These are phyloP conservation scores for Drosophila guanche DNA, from an alignment of 1,140 invertebrate species.

Conservation along the genomic window DNA sequence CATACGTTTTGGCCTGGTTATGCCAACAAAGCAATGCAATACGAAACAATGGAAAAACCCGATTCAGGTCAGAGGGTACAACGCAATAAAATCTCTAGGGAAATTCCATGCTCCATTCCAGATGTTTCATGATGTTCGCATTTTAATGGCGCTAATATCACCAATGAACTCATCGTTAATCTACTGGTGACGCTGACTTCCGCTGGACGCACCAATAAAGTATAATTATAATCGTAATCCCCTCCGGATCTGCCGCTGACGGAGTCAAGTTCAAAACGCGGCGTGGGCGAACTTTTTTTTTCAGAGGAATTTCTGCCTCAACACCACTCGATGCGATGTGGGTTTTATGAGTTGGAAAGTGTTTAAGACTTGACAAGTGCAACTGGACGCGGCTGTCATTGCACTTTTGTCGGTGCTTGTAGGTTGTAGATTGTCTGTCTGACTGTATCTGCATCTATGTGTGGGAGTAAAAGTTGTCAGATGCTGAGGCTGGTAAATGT, in stretches of 20 bases:
- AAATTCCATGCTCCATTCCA: constrained; percentile 21
- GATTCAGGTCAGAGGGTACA: constrained; percentile 31
- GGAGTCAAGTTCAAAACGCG: constrained; percentile 66
- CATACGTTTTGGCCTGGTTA: constrained; percentile 33
- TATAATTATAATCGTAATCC: constrained; percentile 14
- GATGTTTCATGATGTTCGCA: constrained; percentile 1
- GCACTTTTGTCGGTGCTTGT: constrained; percentile 29
- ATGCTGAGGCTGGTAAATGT: constrained; percentile 41
- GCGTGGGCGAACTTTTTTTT: constrained; percentile 50
- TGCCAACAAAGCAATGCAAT: neutral
- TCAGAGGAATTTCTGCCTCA: constrained; percentile 50
- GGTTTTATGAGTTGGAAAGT: constrained; percentile 47
- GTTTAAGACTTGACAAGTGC: constrained; percentile 59
- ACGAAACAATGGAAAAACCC: neutral
- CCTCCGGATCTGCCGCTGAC: neutral
- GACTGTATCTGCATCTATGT: constrained; percentile 1
- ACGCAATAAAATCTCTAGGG: constrained; percentile 4
- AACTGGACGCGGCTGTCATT: constrained; percentile 58
- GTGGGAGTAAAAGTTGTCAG: constrained; percentile 33
- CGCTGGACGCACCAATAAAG: constrained; percentile 36
- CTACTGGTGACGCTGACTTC: constrained; percentile 66
- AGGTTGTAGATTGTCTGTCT: constrained; percentile 14
- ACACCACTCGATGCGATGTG: constrained; percentile 18
- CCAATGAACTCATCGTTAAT: constrained; percentile 50
- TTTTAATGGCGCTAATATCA: constrained; percentile 37